Evolutionary conservation across 1,140 invertebrate species (phyloP), one percentile per base, ranked within the genome.

Genomic region (Rhyzopertha dominica): DNA sequence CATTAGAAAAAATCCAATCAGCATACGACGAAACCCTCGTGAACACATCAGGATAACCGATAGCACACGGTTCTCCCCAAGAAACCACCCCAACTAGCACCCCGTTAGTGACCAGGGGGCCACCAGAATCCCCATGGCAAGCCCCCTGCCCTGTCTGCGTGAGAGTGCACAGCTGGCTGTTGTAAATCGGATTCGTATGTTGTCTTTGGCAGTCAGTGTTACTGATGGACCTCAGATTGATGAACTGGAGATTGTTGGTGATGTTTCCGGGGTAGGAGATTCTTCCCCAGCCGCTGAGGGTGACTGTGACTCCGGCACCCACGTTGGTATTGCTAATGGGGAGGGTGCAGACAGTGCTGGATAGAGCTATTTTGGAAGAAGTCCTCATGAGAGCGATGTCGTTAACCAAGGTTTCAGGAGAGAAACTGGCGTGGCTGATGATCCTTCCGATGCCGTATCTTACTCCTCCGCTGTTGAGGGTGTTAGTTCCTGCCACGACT

Each of bases 121-220:
- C 54, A 43, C 54, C 54, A 8, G 54, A 56, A 37, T 56, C 54
- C n/a, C 51, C 54, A 19, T 51, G 76, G 59, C 77, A 79, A 49
- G 76, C 76, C 3, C 78, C 77, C 64, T 78, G 72, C 4, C 76
- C 77, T 23, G 60, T 62, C 47, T 74, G 72, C 5, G 74, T 77
- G 2, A 78, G 56, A 0, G 77, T 78, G 46, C 78, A 80, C 45
- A 80, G 71, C 56, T 79, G 39, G 8, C 24, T 26, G 13, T 44
- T 19, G 9, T 19, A 5, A 22, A 49, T 29, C n/a, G 40, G 28
- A 8, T 18, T 24, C 24, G 18, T 43, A 12, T 25, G 2, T n/a
- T 14, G 1, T 23, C 20, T 5, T 26, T 5, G 2, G 37, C 25
- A 3, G 37, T 39, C 12, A 39, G 5, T 3, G 25, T 24, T 3